Base-by-base conservation (phyloP, 2,797 vertebrate genomes). In the Scomberomorus guttatus region DNA sequence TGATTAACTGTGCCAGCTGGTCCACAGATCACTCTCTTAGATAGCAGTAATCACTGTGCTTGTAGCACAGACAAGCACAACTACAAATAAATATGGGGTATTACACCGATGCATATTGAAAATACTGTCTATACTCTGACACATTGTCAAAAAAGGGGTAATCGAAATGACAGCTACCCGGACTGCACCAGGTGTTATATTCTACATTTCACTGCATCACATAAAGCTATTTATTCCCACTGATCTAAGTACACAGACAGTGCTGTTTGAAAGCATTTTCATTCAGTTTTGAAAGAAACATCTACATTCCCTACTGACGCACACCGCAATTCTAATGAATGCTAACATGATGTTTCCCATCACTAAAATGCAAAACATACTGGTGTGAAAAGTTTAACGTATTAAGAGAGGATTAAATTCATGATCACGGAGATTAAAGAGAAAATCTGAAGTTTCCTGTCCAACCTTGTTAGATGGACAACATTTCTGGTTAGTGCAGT, bases 1-100 rank as follows among this genome's bases (percentile, higher is more conserved):
- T 91, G 91, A 92, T 92, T 92, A 90, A 89, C 87, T 32, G 70
- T 77, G 85, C 89, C 91, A 90, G 90, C 89, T 90, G 89, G 50
- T 91, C 68, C 64, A 78, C 80, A 82, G 83, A 92, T 91, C 87
- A 81, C 84, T 86, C 80, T 84, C 77, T 83, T 83, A 84, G 86
- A 90, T 80, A 76, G 79, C 83, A 81, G 83, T 77, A 89, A 89
- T 94, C 88, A 86, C 82, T 59, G 77, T 2, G 79, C 69, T 59
- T 29, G 51, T 15, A 79, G 80, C 79, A 66, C 74, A 73, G 72
- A 72, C 74, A 66, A 83, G 79, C 72, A 69, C 55, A 13, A 13
- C 79, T 48, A 58, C 78, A 67, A 66, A 85, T 81, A 81, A 73
- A 87, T 65, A 44, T 37, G 39, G 68, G 44, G 20, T 4, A 66